Percentiles rank a stretch among this genome's conserved stretches.
phyloP scores from a whole-genome alignment of 2,113 vertebrate species.

The Lycaon pictus region DNA sequence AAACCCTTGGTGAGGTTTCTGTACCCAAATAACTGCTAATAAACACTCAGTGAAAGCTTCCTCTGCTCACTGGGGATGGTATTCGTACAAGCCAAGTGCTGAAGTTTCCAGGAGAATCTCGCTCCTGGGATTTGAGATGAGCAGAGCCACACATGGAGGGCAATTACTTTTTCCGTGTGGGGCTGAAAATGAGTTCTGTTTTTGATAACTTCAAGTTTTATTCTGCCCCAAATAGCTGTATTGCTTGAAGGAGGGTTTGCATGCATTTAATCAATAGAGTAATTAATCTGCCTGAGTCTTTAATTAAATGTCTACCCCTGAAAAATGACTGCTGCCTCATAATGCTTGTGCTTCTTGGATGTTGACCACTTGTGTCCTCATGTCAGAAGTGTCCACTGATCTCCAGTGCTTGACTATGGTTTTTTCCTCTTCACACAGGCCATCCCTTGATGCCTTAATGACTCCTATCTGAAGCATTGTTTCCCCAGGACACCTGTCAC shows the following conservation, averaged over 20 bases:
- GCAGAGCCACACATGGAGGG: background rate
- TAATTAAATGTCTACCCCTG: conserved; percentile 81
- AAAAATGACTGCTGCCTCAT: conserved; percentile 63
- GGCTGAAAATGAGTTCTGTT: conserved; percentile 8
- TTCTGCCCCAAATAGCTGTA: conserved; percentile 65
- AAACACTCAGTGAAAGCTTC: background rate
- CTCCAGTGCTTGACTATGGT: conserved; percentile 62
- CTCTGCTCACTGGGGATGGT: background rate
- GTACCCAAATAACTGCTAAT: conserved; percentile 37
- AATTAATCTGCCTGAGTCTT: conserved; percentile 78
- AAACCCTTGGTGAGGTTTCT: conserved; percentile 24
- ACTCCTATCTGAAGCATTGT: conserved; percentile 56
- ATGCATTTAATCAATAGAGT: conserved; percentile 78
- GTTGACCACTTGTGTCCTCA: conserved; percentile 17
- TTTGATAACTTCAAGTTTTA: conserved; percentile 54
- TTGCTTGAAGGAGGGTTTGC: conserved; percentile 57
- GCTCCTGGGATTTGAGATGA: conserved; percentile 40
- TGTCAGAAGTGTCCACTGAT: background rate
- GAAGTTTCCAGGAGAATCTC: conserved; percentile 41
- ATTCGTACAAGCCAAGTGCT: background rate
- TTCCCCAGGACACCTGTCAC: conserved; percentile 42
- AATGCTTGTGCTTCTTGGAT: background rate
- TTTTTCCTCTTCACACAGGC: conserved; percentile 63
- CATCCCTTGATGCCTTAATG: conserved; percentile 49
- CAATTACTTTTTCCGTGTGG: conserved; percentile 40